These are phyloP conservation scores for Calliscelio sp. DNA, from an alignment of 2,888 invertebrate species.

Conservation along the genomic window DNA sequence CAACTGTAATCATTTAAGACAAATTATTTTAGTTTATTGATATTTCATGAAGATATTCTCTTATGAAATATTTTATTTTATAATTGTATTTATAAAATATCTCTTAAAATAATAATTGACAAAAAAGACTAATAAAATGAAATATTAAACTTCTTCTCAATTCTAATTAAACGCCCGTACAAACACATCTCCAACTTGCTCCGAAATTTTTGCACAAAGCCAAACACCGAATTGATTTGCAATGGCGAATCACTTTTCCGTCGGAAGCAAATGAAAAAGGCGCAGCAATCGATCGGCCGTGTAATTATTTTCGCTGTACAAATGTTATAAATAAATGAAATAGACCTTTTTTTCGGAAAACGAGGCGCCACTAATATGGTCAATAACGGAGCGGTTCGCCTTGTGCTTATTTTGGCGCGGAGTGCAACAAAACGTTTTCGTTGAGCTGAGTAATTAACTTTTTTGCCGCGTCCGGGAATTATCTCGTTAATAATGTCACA, in stretches of 20 bases:
- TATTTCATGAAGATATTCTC: too few species aligned
- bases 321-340: constrained; percentile 38
- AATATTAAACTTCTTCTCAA: too few species aligned
- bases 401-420: constrained; percentile 61
- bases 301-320: not conserved
- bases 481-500: constrained; percentile 60
- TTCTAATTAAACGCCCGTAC: too few species aligned
- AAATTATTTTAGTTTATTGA: too few species aligned
- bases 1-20: too few species aligned
- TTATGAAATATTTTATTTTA: too few species aligned
- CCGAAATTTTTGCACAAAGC: too few species aligned
- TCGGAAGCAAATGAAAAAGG: not conserved
- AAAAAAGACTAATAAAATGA: too few species aligned
- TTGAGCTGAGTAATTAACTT: constrained; percentile 61
- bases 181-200: too few species aligned
- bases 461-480: constrained; percentile 51
- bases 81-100: too few species aligned
- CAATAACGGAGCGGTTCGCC: constrained; percentile 52
- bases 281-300: not conserved
- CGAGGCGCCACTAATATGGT: constrained; percentile 48
- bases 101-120: too few species aligned
- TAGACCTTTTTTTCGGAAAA: constrained; percentile 26
- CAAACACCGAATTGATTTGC: too few species aligned
- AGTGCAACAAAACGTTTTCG: constrained; percentile 48
- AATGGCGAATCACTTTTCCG: not conserved